phyloP scores from a whole-genome alignment of 2,888 invertebrate genomes.

The Trachelus stipa region DNA sequence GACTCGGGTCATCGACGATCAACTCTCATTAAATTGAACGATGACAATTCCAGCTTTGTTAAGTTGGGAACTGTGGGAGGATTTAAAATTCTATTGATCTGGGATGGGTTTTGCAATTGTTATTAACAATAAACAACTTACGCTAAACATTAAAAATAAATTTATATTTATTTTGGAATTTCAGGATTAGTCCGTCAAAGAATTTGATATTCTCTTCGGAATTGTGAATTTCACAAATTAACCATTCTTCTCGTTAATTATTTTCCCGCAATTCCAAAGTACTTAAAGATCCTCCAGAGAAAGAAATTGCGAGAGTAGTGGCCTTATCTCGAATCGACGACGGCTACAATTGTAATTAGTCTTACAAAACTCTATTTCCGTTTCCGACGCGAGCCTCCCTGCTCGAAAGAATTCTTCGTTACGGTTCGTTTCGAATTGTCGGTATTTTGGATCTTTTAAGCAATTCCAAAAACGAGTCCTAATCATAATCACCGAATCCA shows the following conservation, averaged over 20 bases:
- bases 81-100: background rate
- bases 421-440: background rate
- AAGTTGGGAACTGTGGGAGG: background rate
- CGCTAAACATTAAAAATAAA: too few species aligned
- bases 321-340: background rate
- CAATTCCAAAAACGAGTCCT: background rate
- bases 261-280: background rate
- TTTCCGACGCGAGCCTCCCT: background rate
- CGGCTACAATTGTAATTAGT: background rate
- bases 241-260: background rate
- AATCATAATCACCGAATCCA: background rate
- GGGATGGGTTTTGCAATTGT: background rate
- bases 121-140: background rate
- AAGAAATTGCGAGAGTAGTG: background rate
- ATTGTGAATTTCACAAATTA: background rate
- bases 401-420: background rate
- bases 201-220: too few species aligned
- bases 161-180: background rate
- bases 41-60: conserved; percentile 11
- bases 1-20: conserved; percentile 27
- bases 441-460: background rate
- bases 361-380: conserved; percentile 9
- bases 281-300: background rate
- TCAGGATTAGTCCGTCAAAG: background rate
- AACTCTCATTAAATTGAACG: conserved; percentile 22